Conservation (phyloP, 1,140 invertebrate species). For the Doryteuthis pealeii region DNA sequence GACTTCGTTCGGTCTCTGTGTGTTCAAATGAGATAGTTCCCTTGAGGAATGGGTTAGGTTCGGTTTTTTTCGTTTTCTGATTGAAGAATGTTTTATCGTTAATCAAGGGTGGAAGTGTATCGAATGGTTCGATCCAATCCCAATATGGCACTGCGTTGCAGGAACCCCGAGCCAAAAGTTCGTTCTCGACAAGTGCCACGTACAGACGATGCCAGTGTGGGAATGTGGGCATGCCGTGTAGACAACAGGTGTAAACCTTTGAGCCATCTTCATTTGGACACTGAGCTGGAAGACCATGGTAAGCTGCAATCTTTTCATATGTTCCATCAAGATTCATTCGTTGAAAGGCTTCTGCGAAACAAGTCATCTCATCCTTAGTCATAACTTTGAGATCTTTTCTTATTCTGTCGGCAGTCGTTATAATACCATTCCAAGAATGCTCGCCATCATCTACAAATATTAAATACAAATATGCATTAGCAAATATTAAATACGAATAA, state of each 20-base stretch:
- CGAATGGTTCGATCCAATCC: conserved; percentile 28
- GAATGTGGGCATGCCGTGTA: conserved; percentile 9
- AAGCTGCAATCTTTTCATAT: conserved; percentile 24
- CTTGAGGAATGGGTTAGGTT: neutral
- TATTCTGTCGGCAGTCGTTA: conserved; percentile 18
- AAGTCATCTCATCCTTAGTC: conserved; percentile 23
- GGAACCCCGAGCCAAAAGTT: conserved; percentile 18
- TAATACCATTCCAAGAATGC: neutral
- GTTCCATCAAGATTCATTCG: conserved; percentile 23
- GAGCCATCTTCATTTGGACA: conserved; percentile 21
- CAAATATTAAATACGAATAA: no score
- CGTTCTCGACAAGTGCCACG: conserved; percentile 32
- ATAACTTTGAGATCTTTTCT: conserved; percentile 22
- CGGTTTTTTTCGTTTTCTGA: neutral
- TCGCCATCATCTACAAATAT: neutral
- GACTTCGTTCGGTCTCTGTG: conserved; percentile 14
- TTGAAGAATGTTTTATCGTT: neutral
- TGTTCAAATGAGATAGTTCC: conserved; percentile 17
- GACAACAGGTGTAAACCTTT: conserved; percentile 24
- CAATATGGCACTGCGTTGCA: conserved; percentile 28
- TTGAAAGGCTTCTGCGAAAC: conserved; percentile 24
- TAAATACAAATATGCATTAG: no score
- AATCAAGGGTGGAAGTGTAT: neutral
- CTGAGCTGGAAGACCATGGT: conserved; percentile 21
- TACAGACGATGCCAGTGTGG: conserved; percentile 24